phyloP scores from a whole-genome alignment of 2,113 vertebrate species.

The Bubo blakistoni region DNA sequence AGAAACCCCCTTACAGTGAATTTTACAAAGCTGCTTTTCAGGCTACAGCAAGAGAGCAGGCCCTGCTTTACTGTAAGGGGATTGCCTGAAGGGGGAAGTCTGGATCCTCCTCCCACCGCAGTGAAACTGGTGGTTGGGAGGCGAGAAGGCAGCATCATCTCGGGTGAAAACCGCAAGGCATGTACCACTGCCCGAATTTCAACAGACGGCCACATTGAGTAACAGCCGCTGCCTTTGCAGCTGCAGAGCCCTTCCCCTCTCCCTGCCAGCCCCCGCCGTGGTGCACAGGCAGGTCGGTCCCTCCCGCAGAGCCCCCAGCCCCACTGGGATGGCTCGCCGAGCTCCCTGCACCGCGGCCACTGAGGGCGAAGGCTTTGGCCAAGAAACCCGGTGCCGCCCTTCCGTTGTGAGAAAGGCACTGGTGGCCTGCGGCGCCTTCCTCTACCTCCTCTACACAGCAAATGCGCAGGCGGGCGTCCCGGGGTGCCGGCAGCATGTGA shows the following conservation, averaged over 20 bases:
- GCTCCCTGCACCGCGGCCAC: rapidly evolving
- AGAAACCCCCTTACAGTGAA: rapidly evolving
- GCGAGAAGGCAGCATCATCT: background rate
- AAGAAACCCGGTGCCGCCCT: background rate
- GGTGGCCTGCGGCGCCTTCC: background rate
- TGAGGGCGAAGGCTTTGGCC: background rate
- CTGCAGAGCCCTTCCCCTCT: background rate
- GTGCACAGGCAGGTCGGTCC: background rate
- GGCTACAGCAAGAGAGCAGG: background rate
- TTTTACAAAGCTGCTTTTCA: background rate
- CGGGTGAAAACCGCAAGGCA: background rate
- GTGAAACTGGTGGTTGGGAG: background rate
- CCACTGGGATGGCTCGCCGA: rapidly evolving
- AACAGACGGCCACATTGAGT: background rate
- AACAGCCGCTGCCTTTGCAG: background rate
- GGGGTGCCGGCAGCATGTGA: rapidly evolving
- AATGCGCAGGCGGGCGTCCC: rapidly evolving
- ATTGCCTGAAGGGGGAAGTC: background rate
- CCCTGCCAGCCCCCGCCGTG: rapidly evolving
- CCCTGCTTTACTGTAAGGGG: background rate
- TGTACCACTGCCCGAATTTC: background rate
- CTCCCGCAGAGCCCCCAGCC: background rate
- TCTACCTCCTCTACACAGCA: background rate
- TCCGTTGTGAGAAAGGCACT: background rate
- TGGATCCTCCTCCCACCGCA: background rate